Evolutionary conservation across 2,797 vertebrate species (phyloP), one percentile per base, ranked within the genome.

Genomic region (Taenioides sp.): DNA sequence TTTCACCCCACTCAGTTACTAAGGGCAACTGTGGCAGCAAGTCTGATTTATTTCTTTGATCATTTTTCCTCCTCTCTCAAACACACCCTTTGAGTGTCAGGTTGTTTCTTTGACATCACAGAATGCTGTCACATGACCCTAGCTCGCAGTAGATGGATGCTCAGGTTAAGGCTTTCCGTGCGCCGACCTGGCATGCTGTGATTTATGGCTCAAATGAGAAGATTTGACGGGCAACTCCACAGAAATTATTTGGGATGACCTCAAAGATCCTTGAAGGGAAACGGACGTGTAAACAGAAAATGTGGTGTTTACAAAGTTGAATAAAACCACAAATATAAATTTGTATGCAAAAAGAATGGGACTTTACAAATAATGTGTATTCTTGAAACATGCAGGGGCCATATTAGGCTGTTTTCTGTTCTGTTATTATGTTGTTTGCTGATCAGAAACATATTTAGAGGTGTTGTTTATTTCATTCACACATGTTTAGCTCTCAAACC

Each of bases 11-110:
- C 43, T 23, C 71, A 55, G 79, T 84, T 76, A 84, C 79, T 18
- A 75, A 84, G 79, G 81, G 81, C 81, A 82, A 69, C 82, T 11
- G 75, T 70, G n/a, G 67, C 40, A 65, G 65, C 23, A 70, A 57
- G 14, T 63, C 59, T 89, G 87, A 90, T 88, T 89, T 87, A 89
- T 84, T 79, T 75, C 69, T 28, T n/a, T 18, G 47, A 78, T 79
- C 71, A 40, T 75, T 77, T 61, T 76, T 76, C 55, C 58, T 65
- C 73, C 12, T 47, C 77, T 88, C 84, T 86, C 63, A 59, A 76
- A 84, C 77, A 25, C 73, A 70, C 73, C 62, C 81, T 82, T 31
- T 75, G 17, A 17, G 58, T 77, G 73, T 75, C 70, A n/a, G 79
- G 75, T 70, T 23, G 68, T 54, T 50, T 55, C 76, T 80, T 78